Percentiles rank a stretch among this genome's conserved stretches.
Evolutionary conservation across 2,888 invertebrate species (phyloP).

Genomic region (Unio delphinus): DNA sequence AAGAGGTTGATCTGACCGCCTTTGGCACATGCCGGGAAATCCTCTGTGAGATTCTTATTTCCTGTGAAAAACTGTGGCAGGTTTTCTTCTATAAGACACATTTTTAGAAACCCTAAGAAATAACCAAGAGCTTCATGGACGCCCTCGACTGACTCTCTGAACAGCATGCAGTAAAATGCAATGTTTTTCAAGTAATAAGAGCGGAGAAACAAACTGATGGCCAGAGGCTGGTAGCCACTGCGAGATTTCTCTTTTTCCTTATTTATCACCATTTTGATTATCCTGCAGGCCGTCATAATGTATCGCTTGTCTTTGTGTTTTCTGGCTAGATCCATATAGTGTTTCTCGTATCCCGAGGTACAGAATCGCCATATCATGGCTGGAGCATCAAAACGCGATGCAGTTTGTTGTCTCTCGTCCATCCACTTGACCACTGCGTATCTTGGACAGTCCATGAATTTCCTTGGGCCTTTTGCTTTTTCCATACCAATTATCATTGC

Average conservation of each 20-base stretch:
- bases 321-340: conserved; percentile 31
- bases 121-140: conserved; percentile 24
- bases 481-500: conserved; percentile 26
- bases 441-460: conserved; percentile 22
- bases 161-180: conserved; percentile 21
- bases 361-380: conserved; percentile 35
- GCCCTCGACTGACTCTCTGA: neutral
- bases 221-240: conserved; percentile 8
- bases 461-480: conserved; percentile 12
- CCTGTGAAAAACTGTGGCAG: conserved; percentile 23
- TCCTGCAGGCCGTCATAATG: conserved; percentile 37
- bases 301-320: conserved; percentile 16
- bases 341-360: conserved; percentile 39
- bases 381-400: conserved; percentile 8
- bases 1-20: no score
- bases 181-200: conserved; percentile 39
- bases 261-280: conserved; percentile 31
- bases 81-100: conserved; percentile 9
- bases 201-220: conserved; percentile 14
- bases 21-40: no score
- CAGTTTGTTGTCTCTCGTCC: conserved; percentile 10
- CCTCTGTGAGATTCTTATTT: no score
- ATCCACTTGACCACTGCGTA: conserved; percentile 44
- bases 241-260: neutral
- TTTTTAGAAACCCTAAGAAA: conserved; percentile 16